Evolutionary conservation across 1,140 invertebrate genomes (phyloP), one percentile per base, ranked within the genome.

Genomic region (Pentalonia nigronervosa): DNA sequence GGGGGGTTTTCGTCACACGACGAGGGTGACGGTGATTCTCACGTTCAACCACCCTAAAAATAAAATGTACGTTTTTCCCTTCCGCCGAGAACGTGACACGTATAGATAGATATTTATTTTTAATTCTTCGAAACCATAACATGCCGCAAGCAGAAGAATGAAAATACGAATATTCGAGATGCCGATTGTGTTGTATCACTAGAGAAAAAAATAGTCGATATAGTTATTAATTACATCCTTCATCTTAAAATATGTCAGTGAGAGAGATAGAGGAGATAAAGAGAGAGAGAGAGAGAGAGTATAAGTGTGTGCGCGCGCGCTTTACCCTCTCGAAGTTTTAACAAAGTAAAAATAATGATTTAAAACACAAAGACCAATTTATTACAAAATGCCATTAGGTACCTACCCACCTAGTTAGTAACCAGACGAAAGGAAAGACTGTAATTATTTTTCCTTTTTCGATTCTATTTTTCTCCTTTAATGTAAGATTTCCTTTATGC

Each of bases 301-400:
- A 14, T 50, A 14, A 21, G 50, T 50, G 17, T 50, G 50, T 76
- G n/a, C 21, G 0, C 3, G 34, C 21, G 34, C 7, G 34, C 14
- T 21, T 20, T 83, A 41, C 8, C n/a, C 34, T n/a, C 48, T 89
- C 9, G 34, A 89, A 23, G 34, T 14, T 36, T 30, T 89, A 30
- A 56, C 34, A 56, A 53, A 89, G 50, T 36, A 53, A 89, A 89
- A 56, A 89, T 89, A 89, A 89, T 89, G 48, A 56, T 89, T 53
- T 36, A 56, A 89, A 25, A 25, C 21, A 89, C 88, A 89, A 89
- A 56, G 88, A 89, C 36, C 34, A 89, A 89, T 89, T 56, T 89
- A 89, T 56, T 41, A 89, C 88, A 25, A 89, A 89, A 89, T 56
- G 48, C 25, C 50, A 89, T 89, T 89, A 89, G 23, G 36, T 86